Base-by-base conservation (phyloP, 2,888 invertebrate species). In the Tetranychus piercei region DNA sequence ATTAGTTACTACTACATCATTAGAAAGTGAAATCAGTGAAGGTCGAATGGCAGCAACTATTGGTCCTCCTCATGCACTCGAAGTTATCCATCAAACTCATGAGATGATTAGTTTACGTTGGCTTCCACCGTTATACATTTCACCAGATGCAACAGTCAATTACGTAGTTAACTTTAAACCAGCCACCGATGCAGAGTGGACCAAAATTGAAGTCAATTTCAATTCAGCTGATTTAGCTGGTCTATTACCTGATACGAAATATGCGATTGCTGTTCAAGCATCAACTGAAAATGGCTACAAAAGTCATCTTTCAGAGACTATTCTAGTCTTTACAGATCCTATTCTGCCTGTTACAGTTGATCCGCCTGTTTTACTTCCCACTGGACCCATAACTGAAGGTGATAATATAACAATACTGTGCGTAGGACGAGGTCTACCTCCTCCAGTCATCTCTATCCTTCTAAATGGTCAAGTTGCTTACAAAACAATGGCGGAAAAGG, bases 311-410 rank as follows among this genome's bases (percentile, higher is more conserved):
- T 91, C 90, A 0, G 91, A 92, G 82, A 91, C 90, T 0, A 82
- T 92, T 44, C 86, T 91, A 75, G 90, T 90, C 0, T 91, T 91
- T 91, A 91, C 91, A 7, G 91, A 91, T 82, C 91, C 91, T 0
- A 90, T 91, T 0, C 88, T 90, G 80, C 91, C 91, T 0, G 90
- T 91, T 0, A 90, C 89, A 83, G 91, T 92, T 22, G 76, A 78
- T 65, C 77, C 90, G 0, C 91, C 91, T 0, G 88, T 90, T 0
- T 88, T 92, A 70, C 90, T 91, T 81, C 91, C 91, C 0, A 88
- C 89, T 72, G 90, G 90, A 82, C 84, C 90, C 78, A 88, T 91
- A 67, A 87, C 90, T 75, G 91, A 92, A 83, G 91, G 91, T 0
- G 88, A 89, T 79, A 89, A 90, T 77, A 91, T 92, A 89, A 91